Evolutionary conservation across 2,888 invertebrate species (phyloP).

Genomic region (Coenonympha arcania): DNA sequence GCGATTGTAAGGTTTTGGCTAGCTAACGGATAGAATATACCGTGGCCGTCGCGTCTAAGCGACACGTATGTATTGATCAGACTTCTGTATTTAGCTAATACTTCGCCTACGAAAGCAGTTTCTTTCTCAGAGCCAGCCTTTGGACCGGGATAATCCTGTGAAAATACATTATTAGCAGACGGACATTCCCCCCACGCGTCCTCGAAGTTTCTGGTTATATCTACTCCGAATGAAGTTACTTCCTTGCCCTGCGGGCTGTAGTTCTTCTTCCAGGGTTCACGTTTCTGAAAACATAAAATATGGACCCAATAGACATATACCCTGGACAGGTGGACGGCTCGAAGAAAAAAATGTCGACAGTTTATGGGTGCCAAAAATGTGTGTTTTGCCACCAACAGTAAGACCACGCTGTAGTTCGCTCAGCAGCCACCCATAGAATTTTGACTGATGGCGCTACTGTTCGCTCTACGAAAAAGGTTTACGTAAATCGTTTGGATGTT

Average conservation of each 20-base stretch:
- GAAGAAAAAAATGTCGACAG: too few species aligned
- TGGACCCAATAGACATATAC: too few species aligned
- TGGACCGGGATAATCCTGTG: conserved; percentile 71
- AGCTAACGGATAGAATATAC: conserved; percentile 78
- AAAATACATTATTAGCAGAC: conserved; percentile 35
- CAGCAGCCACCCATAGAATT: too few species aligned
- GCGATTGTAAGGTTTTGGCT: conserved; percentile 40
- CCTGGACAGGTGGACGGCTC: too few species aligned
- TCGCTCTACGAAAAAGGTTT: too few species aligned
- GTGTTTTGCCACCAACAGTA: too few species aligned
- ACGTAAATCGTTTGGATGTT: too few species aligned
- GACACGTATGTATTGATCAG: conserved; percentile 78
- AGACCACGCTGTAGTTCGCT: too few species aligned
- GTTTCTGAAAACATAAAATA: conserved; percentile 32
- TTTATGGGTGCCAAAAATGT: too few species aligned
- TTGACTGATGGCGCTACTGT: too few species aligned
- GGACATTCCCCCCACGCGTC: conserved; percentile 46
- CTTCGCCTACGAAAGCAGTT: conserved; percentile 71
- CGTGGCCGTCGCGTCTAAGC: conserved; percentile 80
- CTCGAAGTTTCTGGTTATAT: conserved; percentile 58
- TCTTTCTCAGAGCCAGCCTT: conserved; percentile 78
- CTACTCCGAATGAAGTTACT: conserved; percentile 47
- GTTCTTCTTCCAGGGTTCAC: conserved; percentile 51
- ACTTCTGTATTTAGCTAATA: conserved; percentile 63
- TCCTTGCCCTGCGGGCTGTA: conserved; percentile 30